A percentile compares a stretch with the other conserved stretches of the same genome.
These are phyloP conservation scores for Microctenopoma stevenorrisi DNA, from an alignment of 2,797 vertebrate species.

Conservation along the genomic window DNA sequence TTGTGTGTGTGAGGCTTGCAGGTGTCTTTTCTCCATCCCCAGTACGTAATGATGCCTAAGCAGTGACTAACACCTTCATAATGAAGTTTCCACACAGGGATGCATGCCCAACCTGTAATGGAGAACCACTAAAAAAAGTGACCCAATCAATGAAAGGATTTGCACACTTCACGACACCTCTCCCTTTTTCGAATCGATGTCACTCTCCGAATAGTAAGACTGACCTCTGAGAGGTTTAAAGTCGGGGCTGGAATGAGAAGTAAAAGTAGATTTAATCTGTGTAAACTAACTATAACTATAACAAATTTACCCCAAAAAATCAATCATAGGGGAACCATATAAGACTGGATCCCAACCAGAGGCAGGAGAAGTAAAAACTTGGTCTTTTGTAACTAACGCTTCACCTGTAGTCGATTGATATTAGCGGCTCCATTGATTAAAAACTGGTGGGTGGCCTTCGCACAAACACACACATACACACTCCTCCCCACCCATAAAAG, in stretches of 20 bases:
- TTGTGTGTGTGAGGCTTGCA: conserved; percentile 10
- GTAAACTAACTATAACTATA: no score
- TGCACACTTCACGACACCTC: conserved; percentile 22
- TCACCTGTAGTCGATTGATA: conserved; percentile 54
- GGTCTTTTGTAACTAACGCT: conserved; percentile 7
- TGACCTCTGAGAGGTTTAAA: conserved; percentile 53
- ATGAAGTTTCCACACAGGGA: conserved; percentile 64
- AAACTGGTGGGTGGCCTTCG: conserved; percentile 55
- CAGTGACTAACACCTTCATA: conserved; percentile 62
- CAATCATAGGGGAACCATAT: no score
- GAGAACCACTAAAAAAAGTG: conserved; percentile 31
- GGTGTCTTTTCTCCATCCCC: conserved; percentile 19
- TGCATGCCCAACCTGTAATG: conserved; percentile 45
- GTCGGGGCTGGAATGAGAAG: neutral
- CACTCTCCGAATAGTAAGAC: neutral
- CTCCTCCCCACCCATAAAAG: conserved; percentile 40
- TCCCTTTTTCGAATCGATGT: conserved; percentile 6
- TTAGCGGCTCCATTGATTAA: conserved; percentile 50
- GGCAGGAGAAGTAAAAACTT: conserved; percentile 12
- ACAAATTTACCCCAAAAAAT: neutral
- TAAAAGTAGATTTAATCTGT: no score
- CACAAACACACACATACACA: conserved; percentile 31
- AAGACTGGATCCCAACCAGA: neutral
- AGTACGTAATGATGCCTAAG: conserved; percentile 35
- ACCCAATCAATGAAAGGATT: conserved; percentile 53